Conservation (phyloP, 1,140 invertebrate species). For the Asobara japonica region DNA sequence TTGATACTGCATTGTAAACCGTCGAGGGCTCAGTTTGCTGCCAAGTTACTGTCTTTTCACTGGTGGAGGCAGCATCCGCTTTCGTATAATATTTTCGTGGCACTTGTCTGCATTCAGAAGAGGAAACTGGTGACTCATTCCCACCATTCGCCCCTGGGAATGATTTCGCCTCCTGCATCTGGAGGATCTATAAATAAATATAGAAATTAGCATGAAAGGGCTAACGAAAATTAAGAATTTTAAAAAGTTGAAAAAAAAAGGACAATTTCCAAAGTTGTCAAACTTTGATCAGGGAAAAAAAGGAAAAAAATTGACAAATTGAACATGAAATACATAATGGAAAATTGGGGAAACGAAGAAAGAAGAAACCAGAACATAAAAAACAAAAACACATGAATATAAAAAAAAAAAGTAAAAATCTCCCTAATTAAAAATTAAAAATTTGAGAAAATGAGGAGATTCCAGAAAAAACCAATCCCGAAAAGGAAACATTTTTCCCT, state of each 20-base stretch:
- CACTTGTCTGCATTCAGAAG: slow-evolving; percentile 52
- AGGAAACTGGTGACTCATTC: slow-evolving; percentile 45
- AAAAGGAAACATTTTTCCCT: background rate
- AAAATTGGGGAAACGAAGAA: no score
- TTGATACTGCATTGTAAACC: background rate
- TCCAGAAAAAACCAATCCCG: background rate
- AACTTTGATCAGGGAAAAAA: background rate
- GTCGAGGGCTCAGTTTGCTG: background rate
- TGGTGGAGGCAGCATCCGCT: slow-evolving; percentile 38
- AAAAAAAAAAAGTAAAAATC: background rate
- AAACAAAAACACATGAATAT: no score
- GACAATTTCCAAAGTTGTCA: no score
- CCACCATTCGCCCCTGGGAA: slow-evolving; percentile 31
- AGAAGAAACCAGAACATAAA: no score
- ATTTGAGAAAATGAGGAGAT: background rate
- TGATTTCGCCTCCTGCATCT: slow-evolving; percentile 57
- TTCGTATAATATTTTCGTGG: slow-evolving; percentile 58
- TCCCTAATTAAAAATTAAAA: no score
- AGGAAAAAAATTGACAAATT: background rate
- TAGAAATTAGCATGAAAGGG: background rate
- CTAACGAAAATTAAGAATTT: background rate
- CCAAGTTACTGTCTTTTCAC: background rate
- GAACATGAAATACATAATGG: no score
- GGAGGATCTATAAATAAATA: slow-evolving; percentile 50
- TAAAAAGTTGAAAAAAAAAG: no score